A percentile compares a stretch with the other conserved stretches of the same genome.
Evolutionary conservation across 1,140 invertebrate genomes (phyloP).

Genomic region (Drosophila malerkotliana): DNA sequence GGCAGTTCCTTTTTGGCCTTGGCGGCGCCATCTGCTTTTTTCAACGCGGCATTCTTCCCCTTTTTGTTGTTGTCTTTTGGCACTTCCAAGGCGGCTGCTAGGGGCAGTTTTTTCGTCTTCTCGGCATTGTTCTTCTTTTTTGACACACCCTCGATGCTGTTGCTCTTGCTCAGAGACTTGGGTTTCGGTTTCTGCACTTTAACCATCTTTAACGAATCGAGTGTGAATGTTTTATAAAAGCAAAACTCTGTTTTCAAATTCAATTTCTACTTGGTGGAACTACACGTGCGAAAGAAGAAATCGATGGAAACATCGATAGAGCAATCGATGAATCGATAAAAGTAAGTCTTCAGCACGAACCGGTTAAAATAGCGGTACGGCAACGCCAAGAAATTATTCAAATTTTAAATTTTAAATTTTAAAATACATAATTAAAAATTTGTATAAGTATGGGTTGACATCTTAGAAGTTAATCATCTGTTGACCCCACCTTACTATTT

Average conservation of each 20-base stretch:
- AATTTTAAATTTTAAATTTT: neutral
- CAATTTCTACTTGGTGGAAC: slow-evolving; percentile 34
- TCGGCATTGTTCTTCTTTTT: slow-evolving; percentile 57
- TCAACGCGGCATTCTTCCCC: slow-evolving; percentile 4
- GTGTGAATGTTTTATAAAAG: neutral
- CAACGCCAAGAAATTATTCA: neutral
- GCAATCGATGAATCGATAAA: neutral
- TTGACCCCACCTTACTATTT: too few species aligned
- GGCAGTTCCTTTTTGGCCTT: slow-evolving; percentile 12
- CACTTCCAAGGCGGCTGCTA: slow-evolving; percentile 2
- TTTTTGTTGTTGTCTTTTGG: slow-evolving; percentile 15
- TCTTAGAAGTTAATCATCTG: neutral
- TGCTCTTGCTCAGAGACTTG: slow-evolving; percentile 60
- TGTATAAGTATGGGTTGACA: too few species aligned
- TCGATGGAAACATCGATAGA: neutral
- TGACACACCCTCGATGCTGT: slow-evolving; percentile 39
- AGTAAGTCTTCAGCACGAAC: neutral
- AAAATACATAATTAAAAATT: neutral
- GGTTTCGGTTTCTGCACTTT: slow-evolving; percentile 70
- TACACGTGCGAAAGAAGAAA: slow-evolving; percentile 9
- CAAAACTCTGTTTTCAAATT: slow-evolving; percentile 41
- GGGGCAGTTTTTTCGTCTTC: slow-evolving; percentile 42
- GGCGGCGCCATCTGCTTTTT: neutral
- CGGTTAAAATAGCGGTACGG: neutral
- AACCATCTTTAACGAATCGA: slow-evolving; percentile 46